Evolutionary conservation across 2,113 vertebrate species (phyloP).

Genomic region (Nibea coibor): DNA sequence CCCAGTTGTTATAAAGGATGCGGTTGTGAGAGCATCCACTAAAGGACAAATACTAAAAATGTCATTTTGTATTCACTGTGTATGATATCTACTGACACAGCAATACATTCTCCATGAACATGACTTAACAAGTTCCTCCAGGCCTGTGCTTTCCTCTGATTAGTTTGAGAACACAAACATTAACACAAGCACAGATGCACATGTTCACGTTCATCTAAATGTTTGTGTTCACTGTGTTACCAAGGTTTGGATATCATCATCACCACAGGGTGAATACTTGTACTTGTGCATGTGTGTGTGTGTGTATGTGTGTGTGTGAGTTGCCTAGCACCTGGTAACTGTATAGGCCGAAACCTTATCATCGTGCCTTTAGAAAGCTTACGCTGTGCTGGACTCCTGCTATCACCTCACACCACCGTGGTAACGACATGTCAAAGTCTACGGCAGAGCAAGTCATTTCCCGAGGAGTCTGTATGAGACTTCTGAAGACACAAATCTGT

Average conservation of each 20-base stretch:
- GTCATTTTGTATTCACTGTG: not conserved
- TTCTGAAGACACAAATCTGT: not conserved
- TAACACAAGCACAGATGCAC: slow-evolving; percentile 37
- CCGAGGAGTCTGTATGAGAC: not conserved
- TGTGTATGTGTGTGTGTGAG: slow-evolving; percentile 21
- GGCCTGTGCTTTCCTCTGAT: slow-evolving; percentile 21
- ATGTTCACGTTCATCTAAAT: slow-evolving; percentile 9
- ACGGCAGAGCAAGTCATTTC: not conserved
- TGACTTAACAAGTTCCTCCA: slow-evolving; percentile 9
- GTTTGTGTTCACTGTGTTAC: slow-evolving; percentile 55
- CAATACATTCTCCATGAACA: not conserved
- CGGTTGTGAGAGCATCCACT: not conserved
- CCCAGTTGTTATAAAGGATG: not conserved
- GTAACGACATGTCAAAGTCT: slow-evolving; percentile 14
- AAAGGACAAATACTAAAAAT: not conserved
- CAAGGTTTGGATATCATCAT: slow-evolving; percentile 46
- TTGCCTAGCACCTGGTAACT: slow-evolving; percentile 81
- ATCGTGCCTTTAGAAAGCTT: slow-evolving; percentile 50
- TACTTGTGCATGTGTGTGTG: not conserved
- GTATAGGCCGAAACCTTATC: slow-evolving; percentile 75
- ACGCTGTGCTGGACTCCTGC: slow-evolving; percentile 38
- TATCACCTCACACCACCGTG: slow-evolving; percentile 17
- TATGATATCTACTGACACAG: not conserved
- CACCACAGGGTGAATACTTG: slow-evolving; percentile 28
- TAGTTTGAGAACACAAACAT: slow-evolving; percentile 36